Conservation (phyloP, 2,113 vertebrate genomes). For the Canis aureus region DNA sequence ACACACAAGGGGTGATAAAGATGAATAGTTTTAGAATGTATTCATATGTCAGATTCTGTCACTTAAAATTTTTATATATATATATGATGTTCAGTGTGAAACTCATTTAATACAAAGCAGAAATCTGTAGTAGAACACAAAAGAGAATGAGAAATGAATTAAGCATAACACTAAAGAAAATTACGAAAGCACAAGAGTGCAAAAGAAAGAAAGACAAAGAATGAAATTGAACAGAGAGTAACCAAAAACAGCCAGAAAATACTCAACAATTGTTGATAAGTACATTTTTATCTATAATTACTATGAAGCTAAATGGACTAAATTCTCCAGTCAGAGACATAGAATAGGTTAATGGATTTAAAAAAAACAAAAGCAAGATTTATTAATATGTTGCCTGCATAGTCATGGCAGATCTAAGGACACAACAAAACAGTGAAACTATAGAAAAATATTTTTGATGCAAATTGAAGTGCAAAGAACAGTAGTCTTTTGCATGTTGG, state of each 20-base stretch:
- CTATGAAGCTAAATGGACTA: background rate
- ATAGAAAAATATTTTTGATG: background rate
- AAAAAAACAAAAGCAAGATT: background rate
- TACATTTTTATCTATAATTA: background rate
- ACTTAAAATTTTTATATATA: background rate
- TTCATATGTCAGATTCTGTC: background rate
- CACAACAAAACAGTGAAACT: background rate
- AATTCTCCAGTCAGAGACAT: background rate
- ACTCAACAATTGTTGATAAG: background rate
- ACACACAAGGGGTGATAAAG: background rate
- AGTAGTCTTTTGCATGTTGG: background rate
- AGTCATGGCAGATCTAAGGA: background rate
- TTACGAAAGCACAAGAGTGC: background rate
- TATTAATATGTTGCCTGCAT: background rate
- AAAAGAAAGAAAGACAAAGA: background rate
- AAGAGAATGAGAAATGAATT: background rate
- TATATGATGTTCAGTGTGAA: background rate
- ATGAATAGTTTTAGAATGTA: background rate
- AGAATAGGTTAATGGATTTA: background rate
- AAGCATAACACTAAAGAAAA: background rate
- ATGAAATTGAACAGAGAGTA: background rate
- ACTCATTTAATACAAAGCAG: background rate
- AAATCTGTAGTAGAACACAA: background rate
- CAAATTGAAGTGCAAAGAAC: background rate
- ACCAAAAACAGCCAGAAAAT: background rate